Evolutionary conservation across 2,888 invertebrate genomes (phyloP).

Genomic region (Apotomis capreana): DNA sequence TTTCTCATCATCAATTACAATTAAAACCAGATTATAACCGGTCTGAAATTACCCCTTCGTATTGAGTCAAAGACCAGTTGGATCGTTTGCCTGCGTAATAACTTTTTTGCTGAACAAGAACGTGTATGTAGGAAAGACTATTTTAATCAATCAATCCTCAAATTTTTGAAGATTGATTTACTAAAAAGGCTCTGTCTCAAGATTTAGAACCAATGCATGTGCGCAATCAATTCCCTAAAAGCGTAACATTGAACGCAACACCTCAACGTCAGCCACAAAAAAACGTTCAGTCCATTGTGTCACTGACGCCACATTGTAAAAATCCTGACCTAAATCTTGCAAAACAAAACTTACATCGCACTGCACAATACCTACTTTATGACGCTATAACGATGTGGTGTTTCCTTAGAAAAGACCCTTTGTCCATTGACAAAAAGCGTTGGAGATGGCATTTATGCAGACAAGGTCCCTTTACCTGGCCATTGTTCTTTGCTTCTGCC

Average conservation of each 20-base stretch:
- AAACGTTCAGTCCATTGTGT: conserved; percentile 65
- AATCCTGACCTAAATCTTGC: conserved; percentile 80
- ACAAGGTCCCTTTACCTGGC: conserved; percentile 77
- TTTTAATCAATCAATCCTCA: not conserved
- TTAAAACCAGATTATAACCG: conserved; percentile 66
- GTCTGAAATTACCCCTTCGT: conserved; percentile 58
- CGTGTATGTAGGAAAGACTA: conserved; percentile 18
- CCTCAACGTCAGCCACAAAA: conserved; percentile 58
- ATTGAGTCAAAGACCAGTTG: conserved; percentile 51
- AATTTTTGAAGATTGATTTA: not conserved
- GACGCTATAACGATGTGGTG: conserved; percentile 82
- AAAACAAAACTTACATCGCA: conserved; percentile 72
- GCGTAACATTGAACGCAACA: conserved; percentile 46
- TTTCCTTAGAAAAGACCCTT: conserved; percentile 81
- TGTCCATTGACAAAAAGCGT: conserved; percentile 81
- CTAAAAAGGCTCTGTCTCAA: not conserved
- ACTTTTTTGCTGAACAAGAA: conserved; percentile 34
- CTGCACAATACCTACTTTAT: conserved; percentile 80
- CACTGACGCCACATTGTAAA: conserved; percentile 79
- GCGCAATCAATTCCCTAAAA: conserved; percentile 30
- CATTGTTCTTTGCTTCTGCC: conserved; percentile 77
- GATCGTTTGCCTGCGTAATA: conserved; percentile 26
- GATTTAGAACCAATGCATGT: conserved; percentile 1
- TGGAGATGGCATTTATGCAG: conserved; percentile 78
- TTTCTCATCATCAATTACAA: conserved; percentile 61